Evolutionary conservation across 2,113 vertebrate genomes (phyloP).

Genomic region (Nothoprocta pentlandii): DNA sequence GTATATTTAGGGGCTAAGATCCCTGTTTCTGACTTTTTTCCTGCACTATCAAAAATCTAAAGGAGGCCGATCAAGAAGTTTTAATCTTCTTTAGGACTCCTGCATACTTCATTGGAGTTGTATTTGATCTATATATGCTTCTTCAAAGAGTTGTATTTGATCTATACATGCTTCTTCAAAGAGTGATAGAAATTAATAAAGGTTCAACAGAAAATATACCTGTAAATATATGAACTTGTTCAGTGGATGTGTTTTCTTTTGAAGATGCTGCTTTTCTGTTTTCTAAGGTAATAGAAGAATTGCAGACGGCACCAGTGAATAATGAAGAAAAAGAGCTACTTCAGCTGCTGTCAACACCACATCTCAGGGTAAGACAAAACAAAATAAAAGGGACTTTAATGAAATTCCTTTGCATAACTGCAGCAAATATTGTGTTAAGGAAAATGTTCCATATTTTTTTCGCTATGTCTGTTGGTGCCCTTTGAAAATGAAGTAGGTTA

Average conservation of each 20-base stretch:
- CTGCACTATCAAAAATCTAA: not conserved
- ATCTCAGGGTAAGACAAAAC: conserved; percentile 86
- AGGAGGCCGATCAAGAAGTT: not conserved
- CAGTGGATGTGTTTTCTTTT: not conserved
- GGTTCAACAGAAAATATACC: not conserved
- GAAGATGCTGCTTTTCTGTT: not conserved
- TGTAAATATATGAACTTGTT: not conserved
- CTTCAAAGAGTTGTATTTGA: not conserved
- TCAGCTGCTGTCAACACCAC: conserved; percentile 89
- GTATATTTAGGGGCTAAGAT: not conserved
- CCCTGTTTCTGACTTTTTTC: not conserved
- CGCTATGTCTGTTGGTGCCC: not conserved
- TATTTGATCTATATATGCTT: not conserved
- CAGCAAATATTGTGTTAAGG: not conserved
- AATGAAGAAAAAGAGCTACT: conserved; percentile 89
- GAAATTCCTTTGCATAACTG: not conserved
- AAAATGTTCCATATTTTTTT: not conserved
- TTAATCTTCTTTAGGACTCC: not conserved
- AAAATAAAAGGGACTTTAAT: not conserved
- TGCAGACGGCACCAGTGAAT: conserved; percentile 86
- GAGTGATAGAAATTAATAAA: not conserved
- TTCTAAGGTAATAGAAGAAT: conserved; percentile 89
- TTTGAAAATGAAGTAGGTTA: not conserved
- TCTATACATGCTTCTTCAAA: not conserved
- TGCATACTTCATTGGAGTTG: not conserved